Conservation (phyloP, 2,113 vertebrate genomes). For the Emydocephalus ijimae region DNA sequence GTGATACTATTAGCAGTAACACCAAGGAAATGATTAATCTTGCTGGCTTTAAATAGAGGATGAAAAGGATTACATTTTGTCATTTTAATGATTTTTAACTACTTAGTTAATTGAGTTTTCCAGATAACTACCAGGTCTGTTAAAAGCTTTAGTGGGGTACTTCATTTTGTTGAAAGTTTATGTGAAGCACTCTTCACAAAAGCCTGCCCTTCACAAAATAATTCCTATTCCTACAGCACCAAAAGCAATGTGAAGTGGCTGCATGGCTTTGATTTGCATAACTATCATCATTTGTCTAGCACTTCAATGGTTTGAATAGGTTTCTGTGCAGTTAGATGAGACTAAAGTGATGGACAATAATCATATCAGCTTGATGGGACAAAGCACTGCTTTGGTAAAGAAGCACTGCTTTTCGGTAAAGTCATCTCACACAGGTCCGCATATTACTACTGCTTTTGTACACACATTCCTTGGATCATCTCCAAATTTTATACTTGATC, state of each 20-base stretch:
- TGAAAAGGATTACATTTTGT: background rate
- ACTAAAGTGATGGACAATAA: background rate
- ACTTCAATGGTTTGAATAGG: background rate
- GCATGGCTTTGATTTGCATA: background rate
- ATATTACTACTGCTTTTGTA: background rate
- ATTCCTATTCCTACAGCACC: background rate
- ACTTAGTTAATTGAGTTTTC: background rate
- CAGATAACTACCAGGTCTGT: background rate
- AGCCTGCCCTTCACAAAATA: background rate
- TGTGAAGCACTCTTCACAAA: background rate
- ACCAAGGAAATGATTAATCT: background rate
- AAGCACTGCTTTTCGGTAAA: background rate
- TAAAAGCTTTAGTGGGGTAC: background rate
- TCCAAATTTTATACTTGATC: background rate
- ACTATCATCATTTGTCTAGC: background rate
- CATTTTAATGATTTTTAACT: background rate
- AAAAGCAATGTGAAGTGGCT: background rate
- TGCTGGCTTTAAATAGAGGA: background rate
- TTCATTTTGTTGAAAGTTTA: background rate
- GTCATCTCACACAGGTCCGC: background rate
- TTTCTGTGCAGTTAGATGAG: background rate
- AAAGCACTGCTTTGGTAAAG: background rate
- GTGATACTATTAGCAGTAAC: background rate
- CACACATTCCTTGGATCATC: background rate
- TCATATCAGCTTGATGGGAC: background rate